phyloP scores from a whole-genome alignment of 1,140 invertebrate species.

The Anastrepha ludens region DNA sequence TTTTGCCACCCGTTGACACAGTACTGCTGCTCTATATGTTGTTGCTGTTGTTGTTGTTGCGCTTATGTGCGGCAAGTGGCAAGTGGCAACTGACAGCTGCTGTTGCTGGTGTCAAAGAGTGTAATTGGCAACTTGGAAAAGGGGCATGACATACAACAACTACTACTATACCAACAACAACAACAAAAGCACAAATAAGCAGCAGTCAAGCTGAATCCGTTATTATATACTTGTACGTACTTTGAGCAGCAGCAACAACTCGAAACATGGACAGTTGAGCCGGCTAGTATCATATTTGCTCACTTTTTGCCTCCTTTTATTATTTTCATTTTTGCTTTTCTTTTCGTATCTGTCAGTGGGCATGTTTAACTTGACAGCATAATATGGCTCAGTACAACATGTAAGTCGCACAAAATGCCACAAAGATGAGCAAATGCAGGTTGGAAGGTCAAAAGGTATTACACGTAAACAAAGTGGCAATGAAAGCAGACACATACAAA shows the following conservation, averaged over 20 bases:
- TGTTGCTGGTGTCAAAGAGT: slow-evolving; percentile 67
- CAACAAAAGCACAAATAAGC: neutral
- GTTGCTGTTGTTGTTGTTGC: slow-evolving; percentile 7
- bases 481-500: neutral
- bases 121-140: slow-evolving; percentile 66
- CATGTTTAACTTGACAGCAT: slow-evolving; percentile 72
- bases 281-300: neutral
- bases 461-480: neutral
- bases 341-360: slow-evolving; percentile 66
- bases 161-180: neutral
- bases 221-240: neutral
- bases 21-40: neutral
- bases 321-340: neutral
- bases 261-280: neutral
- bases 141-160: slow-evolving; percentile 39
- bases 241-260: neutral
- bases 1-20: slow-evolving; percentile 58
- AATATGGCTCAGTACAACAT: slow-evolving; percentile 67
- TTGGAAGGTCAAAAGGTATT: neutral
- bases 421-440: slow-evolving; percentile 34
- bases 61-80: slow-evolving; percentile 29
- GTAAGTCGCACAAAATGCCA: neutral
- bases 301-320: neutral
- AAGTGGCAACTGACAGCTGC: slow-evolving; percentile 39
- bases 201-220: neutral